Conservation (phyloP, 2,113 vertebrate genomes). For the Hippolais icterina region DNA sequence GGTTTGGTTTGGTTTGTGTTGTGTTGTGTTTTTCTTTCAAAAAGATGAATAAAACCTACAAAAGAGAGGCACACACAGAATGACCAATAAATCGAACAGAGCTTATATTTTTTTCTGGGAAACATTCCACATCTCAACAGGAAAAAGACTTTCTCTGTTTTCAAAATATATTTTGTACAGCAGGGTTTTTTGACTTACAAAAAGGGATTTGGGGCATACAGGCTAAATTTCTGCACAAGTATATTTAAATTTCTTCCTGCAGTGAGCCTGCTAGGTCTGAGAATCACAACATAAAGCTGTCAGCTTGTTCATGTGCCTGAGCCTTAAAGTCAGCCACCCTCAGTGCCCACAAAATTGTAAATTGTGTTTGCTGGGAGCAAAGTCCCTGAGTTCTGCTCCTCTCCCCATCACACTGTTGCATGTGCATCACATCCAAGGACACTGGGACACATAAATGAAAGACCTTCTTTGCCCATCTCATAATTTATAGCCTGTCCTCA, state of each 20-base stretch:
- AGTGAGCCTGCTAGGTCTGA: background rate
- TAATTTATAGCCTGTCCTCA: background rate
- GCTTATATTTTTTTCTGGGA: background rate
- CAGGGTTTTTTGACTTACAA: background rate
- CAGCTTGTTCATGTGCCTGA: background rate
- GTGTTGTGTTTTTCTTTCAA: background rate
- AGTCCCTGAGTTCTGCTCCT: background rate
- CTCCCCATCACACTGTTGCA: background rate
- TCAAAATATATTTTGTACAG: background rate
- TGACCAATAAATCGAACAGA: background rate
- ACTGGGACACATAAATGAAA: background rate
- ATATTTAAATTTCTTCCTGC: background rate
- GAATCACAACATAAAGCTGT: background rate
- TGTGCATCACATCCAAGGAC: background rate
- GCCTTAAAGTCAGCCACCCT: background rate
- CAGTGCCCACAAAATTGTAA: background rate
- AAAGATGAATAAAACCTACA: background rate
- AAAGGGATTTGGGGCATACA: background rate
- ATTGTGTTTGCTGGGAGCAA: background rate
- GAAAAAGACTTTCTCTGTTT: background rate
- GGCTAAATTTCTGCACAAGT: background rate
- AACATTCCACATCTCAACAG: background rate
- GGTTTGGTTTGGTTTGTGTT: no score
- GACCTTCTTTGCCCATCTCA: background rate
- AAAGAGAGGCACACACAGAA: background rate